Base-by-base conservation (phyloP, 1,140 invertebrate genomes). In the Arctopsyche grandis region DNA sequence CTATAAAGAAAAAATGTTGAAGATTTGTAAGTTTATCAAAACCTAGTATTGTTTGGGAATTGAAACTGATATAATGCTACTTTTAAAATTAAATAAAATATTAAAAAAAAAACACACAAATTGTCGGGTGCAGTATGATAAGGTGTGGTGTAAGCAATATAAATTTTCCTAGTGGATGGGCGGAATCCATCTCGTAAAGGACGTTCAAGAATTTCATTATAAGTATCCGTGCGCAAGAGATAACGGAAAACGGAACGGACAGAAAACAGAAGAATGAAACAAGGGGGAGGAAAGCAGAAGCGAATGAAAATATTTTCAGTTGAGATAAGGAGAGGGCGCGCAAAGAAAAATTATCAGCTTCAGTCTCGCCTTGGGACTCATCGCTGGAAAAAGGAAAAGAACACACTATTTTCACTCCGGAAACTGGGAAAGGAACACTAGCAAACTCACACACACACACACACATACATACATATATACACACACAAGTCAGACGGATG, bases 331-430 rank as follows among this genome's bases (percentile, higher is more conserved):
- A 66, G 21, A 66, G 69, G 69, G 66, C 63, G 63, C 63, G 63
- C 38, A 71, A 46, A 71, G 69, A 71, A 71, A 71, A 71, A 71
- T 71, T 71, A 71, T 71, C 69, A 71, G 38, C 69, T 46, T 19
- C 69, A 46, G 69, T 71, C 69, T 71, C 44, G 38, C 69, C 69
- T 19, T 19, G 69, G 69, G 69, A 71, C 69, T 48, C 69, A 71
- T 71, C 69, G 29, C 38, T 5, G 24, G 21, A 66, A 22, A 22
- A 66, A 66, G 21, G 24, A 66, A 66, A 66, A 66, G 63, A n/a
- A 26, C 63, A 9, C 19, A 66, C 22, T 12, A 14, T 66, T 66
- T 26, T 66, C 9, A 21, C 63, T 21, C 10, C 10, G 48, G 48
- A 12, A 66, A 26, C 63, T 1, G 16, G 10, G 16, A 52, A 66